Conservation (phyloP, 2,888 invertebrate species). For the Scaptodrosophila latifasciaeformis region DNA sequence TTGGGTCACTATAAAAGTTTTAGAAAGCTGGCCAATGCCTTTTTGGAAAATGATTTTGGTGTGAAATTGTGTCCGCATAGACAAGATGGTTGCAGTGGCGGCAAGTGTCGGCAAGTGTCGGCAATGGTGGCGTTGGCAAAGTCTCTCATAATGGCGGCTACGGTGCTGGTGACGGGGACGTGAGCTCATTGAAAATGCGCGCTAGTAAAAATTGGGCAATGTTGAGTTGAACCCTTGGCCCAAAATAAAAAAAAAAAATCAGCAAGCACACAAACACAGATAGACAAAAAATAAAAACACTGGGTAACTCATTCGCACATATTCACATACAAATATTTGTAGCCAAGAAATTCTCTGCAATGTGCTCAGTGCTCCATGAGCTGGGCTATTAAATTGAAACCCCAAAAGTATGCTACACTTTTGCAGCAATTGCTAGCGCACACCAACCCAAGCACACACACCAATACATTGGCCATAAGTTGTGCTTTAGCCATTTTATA, state of each 20-base stretch:
- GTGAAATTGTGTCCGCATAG: constrained; percentile 61
- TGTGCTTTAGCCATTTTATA: constrained; percentile 20
- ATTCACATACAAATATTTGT: constrained; percentile 1
- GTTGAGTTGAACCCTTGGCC: not conserved
- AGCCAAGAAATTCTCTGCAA: constrained; percentile 10
- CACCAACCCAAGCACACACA: no score
- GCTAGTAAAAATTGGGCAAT: constrained; percentile 47
- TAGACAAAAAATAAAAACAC: no score
- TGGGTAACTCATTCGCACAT: no score
- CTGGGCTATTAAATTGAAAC: constrained; percentile 52
- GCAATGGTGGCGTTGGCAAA: constrained; percentile 5
- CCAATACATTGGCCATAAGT: constrained; percentile 39
- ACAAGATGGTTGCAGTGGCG: no score
- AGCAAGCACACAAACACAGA: no score
- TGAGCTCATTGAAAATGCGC: constrained; percentile 55
- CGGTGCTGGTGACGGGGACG: constrained; percentile 29
- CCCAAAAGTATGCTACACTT: constrained; percentile 40
- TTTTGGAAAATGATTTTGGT: constrained; percentile 61
- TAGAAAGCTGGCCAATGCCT: constrained; percentile 28
- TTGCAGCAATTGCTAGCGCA: not conserved
- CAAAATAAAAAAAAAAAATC: not conserved
- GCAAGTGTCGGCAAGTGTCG: not conserved
- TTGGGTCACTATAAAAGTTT: constrained; percentile 25
- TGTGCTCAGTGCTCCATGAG: constrained; percentile 3
- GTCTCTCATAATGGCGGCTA: no score